phyloP scores from a whole-genome alignment of 2,113 vertebrate genomes.

The Cottus gobio region DNA sequence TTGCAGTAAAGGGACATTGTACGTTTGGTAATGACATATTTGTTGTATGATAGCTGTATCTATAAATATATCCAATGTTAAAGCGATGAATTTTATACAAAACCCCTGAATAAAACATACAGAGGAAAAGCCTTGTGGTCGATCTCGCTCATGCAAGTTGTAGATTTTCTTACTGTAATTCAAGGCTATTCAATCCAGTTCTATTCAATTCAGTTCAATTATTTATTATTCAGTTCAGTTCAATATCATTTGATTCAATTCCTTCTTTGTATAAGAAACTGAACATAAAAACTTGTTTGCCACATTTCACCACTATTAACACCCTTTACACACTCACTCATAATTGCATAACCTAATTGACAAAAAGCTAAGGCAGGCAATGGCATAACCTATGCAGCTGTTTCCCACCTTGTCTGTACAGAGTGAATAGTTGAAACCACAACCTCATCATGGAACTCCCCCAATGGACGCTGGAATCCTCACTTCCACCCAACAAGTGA shows the following conservation, averaged over 20 bases:
- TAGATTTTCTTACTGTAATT: neutral
- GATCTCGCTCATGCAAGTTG: slow-evolving; percentile 31
- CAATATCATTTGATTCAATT: neutral
- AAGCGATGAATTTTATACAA: slow-evolving; percentile 80
- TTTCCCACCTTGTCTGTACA: slow-evolving; percentile 34
- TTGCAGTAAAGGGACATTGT: slow-evolving; percentile 79
- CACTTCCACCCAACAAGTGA: slow-evolving; percentile 80
- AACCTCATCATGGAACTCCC: slow-evolving; percentile 51
- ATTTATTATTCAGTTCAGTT: neutral
- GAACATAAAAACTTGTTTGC: neutral
- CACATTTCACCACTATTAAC: neutral
- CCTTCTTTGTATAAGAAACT: neutral
- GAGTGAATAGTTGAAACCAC: slow-evolving; percentile 35
- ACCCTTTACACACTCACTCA: neutral
- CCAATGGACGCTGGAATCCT: slow-evolving; percentile 71
- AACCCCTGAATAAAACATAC: slow-evolving; percentile 75
- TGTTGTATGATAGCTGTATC: slow-evolving; percentile 83
- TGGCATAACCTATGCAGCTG: slow-evolving; percentile 4
- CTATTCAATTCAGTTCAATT: neutral
- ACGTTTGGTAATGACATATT: slow-evolving; percentile 81
- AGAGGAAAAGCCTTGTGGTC: slow-evolving; percentile 60
- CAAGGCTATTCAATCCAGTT: neutral
- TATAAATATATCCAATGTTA: slow-evolving; percentile 82
- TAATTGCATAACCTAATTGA: neutral
- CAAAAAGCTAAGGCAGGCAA: slow-evolving; percentile 5